These are phyloP conservation scores for Pseudobourletiella spinata DNA, from an alignment of 1,140 invertebrate species.

Conservation along the genomic window DNA sequence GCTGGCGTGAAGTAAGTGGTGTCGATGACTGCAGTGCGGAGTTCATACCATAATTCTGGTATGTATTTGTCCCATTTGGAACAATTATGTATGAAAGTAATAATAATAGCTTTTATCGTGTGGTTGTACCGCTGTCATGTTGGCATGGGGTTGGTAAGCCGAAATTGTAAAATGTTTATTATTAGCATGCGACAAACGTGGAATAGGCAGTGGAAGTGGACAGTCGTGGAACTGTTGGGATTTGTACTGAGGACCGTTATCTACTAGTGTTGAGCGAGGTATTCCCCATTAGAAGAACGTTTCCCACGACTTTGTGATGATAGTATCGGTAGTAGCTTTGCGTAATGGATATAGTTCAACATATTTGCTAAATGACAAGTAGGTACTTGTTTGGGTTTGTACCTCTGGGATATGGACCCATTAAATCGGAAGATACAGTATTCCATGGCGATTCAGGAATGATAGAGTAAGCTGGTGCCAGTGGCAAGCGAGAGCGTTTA, in stretches of 20 bases:
- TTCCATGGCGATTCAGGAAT: not conserved
- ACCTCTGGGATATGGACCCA: constrained; percentile 39
- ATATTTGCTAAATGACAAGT: constrained; percentile 41
- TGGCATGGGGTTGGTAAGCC: too few relatives aligned
- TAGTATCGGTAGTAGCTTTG: not conserved
- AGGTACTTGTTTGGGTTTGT: constrained; percentile 38
- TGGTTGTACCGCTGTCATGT: too few relatives aligned
- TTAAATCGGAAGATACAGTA: constrained; percentile 2
- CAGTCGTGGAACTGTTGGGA: not conserved
- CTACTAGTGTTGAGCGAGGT: not conserved
- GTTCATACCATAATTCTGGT: too few relatives aligned
- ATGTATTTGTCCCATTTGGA: too few relatives aligned
- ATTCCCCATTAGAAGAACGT: not conserved
- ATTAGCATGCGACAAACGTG: too few relatives aligned
- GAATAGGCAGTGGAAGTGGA: too few relatives aligned
- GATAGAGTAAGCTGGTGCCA: constrained; percentile 43
- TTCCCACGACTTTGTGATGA: not conserved
- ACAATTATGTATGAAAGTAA: too few relatives aligned
- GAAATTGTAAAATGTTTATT: too few relatives aligned
- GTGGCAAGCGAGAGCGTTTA: not conserved
- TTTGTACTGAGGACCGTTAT: constrained; percentile 7
- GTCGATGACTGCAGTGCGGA: too few relatives aligned
- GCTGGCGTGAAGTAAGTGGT: too few relatives aligned
- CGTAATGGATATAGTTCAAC: constrained; percentile 3
- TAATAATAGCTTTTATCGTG: too few relatives aligned